phyloP scores from a whole-genome alignment of 2,113 vertebrate species.

The Helogale parvula region DNA sequence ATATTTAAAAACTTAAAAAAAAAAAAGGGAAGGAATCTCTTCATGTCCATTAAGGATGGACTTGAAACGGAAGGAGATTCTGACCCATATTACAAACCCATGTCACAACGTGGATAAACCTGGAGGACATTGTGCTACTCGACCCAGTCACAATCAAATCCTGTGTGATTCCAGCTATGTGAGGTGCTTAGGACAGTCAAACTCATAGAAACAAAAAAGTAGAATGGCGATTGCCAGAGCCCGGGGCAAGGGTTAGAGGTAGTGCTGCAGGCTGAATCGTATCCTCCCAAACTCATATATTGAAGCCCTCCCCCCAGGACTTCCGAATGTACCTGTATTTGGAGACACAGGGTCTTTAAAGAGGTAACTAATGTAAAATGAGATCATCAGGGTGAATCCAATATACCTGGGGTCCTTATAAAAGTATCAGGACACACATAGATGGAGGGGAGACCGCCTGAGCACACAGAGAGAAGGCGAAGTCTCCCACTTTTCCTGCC shows the following conservation, averaged over 20 bases:
- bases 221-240: background rate
- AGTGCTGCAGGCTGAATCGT: no score
- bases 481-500: background rate
- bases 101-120: background rate
- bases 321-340: background rate
- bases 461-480: background rate
- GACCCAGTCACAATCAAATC: background rate
- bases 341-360: background rate
- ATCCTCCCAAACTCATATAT: background rate
- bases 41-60: background rate
- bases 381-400: background rate
- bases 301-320: background rate
- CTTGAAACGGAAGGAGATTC: background rate
- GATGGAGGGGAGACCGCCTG: rapidly evolving
- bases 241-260: rapidly evolving
- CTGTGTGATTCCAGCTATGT: background rate
- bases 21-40: background rate
- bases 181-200: background rate
- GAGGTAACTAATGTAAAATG: background rate
- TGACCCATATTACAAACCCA: background rate
- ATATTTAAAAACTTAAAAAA: no score
- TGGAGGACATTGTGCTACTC: background rate
- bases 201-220: background rate
- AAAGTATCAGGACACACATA: background rate
- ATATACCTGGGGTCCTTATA: background rate